Percentiles rank a stretch among this genome's conserved stretches.
Evolutionary conservation across 1,140 invertebrate genomes (phyloP).

Genomic region (Brachionus manjavacas): DNA sequence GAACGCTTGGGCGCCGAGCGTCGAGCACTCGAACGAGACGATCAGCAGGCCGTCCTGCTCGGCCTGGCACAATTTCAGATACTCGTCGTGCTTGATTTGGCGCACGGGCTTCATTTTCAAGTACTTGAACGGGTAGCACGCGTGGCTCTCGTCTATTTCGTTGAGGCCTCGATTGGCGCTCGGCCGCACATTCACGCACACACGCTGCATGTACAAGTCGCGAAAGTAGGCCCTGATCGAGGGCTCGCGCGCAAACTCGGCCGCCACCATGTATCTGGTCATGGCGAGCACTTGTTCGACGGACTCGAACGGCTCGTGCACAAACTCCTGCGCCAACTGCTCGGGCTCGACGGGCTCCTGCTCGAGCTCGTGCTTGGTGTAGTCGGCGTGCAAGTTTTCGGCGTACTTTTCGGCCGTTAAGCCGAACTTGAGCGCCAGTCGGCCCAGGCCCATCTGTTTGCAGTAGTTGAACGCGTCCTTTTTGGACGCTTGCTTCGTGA

Average conservation of each 20-base stretch:
- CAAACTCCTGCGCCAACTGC: background rate
- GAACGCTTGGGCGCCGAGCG: no score
- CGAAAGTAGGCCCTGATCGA: slow-evolving; percentile 76
- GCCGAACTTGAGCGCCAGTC: slow-evolving; percentile 68
- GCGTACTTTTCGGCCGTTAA: slow-evolving; percentile 91
- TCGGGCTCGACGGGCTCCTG: slow-evolving; percentile 78
- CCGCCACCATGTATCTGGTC: background rate
- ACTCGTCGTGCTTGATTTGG: slow-evolving; percentile 81
- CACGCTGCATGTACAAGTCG: slow-evolving; percentile 82
- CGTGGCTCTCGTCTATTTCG: slow-evolving; percentile 76
- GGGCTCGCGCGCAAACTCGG: slow-evolving; percentile 79
- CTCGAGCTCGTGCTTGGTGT: slow-evolving; percentile 84
- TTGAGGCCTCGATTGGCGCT: slow-evolving; percentile 72
- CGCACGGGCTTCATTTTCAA: slow-evolving; percentile 87
- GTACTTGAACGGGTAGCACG: slow-evolving; percentile 80
- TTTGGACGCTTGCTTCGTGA: slow-evolving; percentile 60
- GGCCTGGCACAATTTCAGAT: slow-evolving; percentile 65
- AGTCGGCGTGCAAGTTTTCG: slow-evolving; percentile 91
- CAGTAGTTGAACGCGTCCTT: slow-evolving; percentile 61
- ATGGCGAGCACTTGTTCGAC: background rate
- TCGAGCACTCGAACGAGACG: slow-evolving; percentile 44
- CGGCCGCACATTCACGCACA: slow-evolving; percentile 73
- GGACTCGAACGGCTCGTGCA: slow-evolving; percentile 10
- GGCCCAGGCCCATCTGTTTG: slow-evolving; percentile 33
- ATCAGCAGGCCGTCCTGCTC: slow-evolving; percentile 78